A percentile compares a stretch with the other conserved stretches of the same genome.
Evolutionary conservation across 2,113 vertebrate genomes (phyloP).

Genomic region (Siphamia tubifer): DNA sequence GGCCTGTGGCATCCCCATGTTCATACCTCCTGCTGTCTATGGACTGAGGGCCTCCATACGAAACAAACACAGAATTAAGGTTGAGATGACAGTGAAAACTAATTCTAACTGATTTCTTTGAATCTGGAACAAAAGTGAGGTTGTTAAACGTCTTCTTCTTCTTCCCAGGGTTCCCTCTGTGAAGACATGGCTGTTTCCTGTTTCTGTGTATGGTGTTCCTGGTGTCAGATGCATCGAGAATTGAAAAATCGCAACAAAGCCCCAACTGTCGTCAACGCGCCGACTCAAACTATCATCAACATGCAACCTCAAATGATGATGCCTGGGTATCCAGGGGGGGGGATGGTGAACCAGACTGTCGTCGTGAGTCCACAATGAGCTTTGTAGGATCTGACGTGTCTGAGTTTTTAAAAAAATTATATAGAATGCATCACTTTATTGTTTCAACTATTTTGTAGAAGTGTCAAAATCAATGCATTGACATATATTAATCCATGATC

Average conservation of each 20-base stretch:
- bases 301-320: slow-evolving; percentile 3
- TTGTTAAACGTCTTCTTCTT: not conserved
- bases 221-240: slow-evolving; percentile 68
- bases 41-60: slow-evolving; percentile 41
- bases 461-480: too few species aligned
- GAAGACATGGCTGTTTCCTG: slow-evolving; percentile 50
- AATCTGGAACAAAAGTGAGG: too few species aligned
- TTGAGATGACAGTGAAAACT: too few species aligned
- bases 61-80: slow-evolving; percentile 51
- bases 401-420: not conserved
- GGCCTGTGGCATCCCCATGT: slow-evolving; percentile 30
- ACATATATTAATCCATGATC: too few species aligned
- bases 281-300: not conserved
- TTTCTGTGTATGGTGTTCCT: slow-evolving; percentile 53
- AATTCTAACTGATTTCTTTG: not conserved
- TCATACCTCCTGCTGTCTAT: slow-evolving; percentile 28
- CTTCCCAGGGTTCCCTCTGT: slow-evolving; percentile 54
- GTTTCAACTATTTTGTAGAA: too few species aligned
- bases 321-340: not conserved
- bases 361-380: not conserved
- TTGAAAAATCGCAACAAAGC: not conserved
- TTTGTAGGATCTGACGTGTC: not conserved
- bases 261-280: not conserved
- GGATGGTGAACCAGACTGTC: not conserved
- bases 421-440: too few species aligned